Evolutionary conservation across 2,113 vertebrate genomes (phyloP), one percentile per base, ranked within the genome.

Genomic region (Gymnorhina tibicen): DNA sequence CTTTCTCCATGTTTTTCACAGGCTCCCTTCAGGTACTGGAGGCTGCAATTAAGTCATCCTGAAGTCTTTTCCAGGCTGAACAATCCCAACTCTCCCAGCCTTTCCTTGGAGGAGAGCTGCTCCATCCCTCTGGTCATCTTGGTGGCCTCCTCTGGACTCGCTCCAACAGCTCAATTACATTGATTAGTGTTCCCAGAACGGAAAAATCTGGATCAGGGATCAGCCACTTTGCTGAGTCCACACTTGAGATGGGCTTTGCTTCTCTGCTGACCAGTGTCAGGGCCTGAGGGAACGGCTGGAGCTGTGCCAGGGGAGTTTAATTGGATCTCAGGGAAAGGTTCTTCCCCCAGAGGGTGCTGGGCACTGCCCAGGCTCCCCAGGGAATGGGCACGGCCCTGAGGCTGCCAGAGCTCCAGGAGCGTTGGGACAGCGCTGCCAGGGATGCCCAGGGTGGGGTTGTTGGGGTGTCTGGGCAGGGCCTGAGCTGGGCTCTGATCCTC

Each of bases 371-470:
- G 35, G 33, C 28, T 69, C 28, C 55, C 41, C 66, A 49, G 86
- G 37, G 44, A 27, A 58, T 59, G 86, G 77, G 5, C 32, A 55
- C 41, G 0, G 19, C n/a, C 66, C 75, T 0, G 1, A 35, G 16
- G 47, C 47, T 79, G 42, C 42, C 68, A 39, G 47, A 62, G 70
- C 55, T 68, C n/a, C n/a, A 41, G 78, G 47, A 32, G 20, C 0
- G 3, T 16, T 64, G 33, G 50, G 21, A 22, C 11, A 52, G 0
- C 1, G 0, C n/a, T 70, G 2, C 20, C 19, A 89, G 62, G 70
- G 19, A n/a, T 66, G 69, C 30, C 1, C 70, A 69, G 62, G n/a
- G 6, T 47, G 55, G 78, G 41, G 5, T 27, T 69, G 9, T 5
- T 42, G 47, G 30, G 62, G 30, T 4, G 44, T 26, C n/a, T 75